Evolutionary conservation across 2,888 invertebrate genomes (phyloP).

Genomic region (Tanytarsus gracilentus): DNA sequence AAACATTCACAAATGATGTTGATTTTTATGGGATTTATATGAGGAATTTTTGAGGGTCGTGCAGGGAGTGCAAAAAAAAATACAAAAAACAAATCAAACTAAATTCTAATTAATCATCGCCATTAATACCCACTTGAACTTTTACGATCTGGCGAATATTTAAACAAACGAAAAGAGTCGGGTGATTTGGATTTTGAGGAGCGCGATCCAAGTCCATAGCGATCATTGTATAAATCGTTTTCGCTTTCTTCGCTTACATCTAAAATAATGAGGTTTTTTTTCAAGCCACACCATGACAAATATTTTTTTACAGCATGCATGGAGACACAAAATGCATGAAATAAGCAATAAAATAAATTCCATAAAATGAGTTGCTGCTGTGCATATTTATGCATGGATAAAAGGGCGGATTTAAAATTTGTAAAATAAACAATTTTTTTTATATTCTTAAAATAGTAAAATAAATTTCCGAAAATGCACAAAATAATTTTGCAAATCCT

Average conservation of each 20-base stretch:
- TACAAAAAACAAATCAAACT: not conserved
- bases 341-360: too few relatives aligned
- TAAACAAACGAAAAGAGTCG: slow-evolving; percentile 24
- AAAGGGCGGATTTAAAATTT: too few relatives aligned
- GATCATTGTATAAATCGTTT: slow-evolving; percentile 31
- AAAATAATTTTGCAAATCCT: too few relatives aligned
- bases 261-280: slow-evolving; percentile 6
- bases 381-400: too few relatives aligned
- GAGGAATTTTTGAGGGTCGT: too few relatives aligned
- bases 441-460: too few relatives aligned
- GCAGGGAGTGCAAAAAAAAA: not conserved
- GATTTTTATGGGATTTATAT: too few relatives aligned
- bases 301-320: not conserved
- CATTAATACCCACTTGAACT: slow-evolving; percentile 32
- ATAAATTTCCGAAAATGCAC: too few relatives aligned
- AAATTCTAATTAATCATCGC: not conserved
- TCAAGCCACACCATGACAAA: not conserved
- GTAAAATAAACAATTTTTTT: too few relatives aligned
- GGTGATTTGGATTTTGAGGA: slow-evolving; percentile 31
- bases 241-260: slow-evolving; percentile 32
- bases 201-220: slow-evolving; percentile 16
- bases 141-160: slow-evolving; percentile 31
- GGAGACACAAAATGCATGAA: not conserved
- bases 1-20: too few relatives aligned
- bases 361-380: too few relatives aligned